Conservation (phyloP, 2,888 invertebrate species). For the Lepidochrysops patricia region DNA sequence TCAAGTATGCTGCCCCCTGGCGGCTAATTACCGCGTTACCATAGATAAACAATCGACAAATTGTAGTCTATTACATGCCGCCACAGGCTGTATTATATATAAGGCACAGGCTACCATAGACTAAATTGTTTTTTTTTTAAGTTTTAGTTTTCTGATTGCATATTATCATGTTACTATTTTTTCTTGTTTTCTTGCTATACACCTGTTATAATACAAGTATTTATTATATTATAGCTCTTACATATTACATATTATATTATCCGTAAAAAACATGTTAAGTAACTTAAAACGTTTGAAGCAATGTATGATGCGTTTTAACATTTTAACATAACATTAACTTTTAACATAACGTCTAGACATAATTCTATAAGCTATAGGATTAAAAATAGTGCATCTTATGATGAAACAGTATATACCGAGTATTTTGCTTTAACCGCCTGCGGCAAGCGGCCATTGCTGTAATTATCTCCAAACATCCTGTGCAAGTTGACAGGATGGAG, state of each 20-base stretch:
- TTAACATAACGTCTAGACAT: background rate
- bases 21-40: conserved; percentile 27
- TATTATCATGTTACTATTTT: background rate
- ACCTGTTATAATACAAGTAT: too few relatives aligned
- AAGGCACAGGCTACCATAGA: conserved; percentile 14
- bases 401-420: background rate
- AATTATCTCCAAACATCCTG: conserved; percentile 1
- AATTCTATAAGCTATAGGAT: conserved; percentile 1
- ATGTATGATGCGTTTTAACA: background rate
- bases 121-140: background rate
- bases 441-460: background rate
- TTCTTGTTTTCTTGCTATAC: too few relatives aligned
- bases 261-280: background rate
- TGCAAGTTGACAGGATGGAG: background rate
- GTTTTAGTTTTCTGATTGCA: background rate
- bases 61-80: conserved; percentile 25
- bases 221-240: too few relatives aligned
- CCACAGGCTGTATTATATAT: too few relatives aligned
- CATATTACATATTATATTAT: too few relatives aligned
- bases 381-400: conserved; percentile 6
- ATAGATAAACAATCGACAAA: conserved; percentile 29
- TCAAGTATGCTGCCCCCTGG: conserved; percentile 48
- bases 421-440: background rate
- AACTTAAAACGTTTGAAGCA: background rate
- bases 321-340: background rate